Conservation (phyloP, 2,888 invertebrate genomes). For the Diplolepis rosae region DNA sequence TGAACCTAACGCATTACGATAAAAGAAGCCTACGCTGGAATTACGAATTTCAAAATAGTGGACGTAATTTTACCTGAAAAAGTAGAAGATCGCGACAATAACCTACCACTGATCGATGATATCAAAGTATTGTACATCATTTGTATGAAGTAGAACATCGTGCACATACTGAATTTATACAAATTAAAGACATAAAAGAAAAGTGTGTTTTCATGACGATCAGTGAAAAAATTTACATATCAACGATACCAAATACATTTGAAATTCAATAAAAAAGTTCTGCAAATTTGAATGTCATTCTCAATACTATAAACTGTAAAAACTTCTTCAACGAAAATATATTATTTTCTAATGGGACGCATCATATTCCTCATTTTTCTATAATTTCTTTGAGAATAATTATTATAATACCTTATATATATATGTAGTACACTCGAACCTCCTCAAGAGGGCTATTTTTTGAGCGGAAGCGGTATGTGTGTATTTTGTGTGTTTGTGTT, state of each 20-base stretch:
- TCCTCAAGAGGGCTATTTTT: too few relatives aligned
- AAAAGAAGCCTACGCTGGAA: background rate
- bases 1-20: background rate
- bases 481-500: too few relatives aligned
- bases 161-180: background rate
- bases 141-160: background rate
- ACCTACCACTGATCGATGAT: background rate
- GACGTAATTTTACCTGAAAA: background rate
- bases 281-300: background rate
- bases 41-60: background rate
- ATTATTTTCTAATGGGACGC: too few relatives aligned
- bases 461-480: too few relatives aligned
- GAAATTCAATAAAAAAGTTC: slow-evolving; percentile 8
- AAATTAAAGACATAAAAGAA: background rate
- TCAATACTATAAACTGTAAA: background rate
- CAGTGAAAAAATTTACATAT: background rate
- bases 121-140: background rate
- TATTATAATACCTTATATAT: too few relatives aligned
- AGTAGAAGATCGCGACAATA: background rate
- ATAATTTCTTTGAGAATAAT: too few relatives aligned
- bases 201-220: background rate
- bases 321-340: background rate
- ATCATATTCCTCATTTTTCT: too few relatives aligned
- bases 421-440: too few relatives aligned
- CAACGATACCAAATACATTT: slow-evolving; percentile 4